Percentiles rank a stretch among this genome's conserved stretches.
phyloP scores from a whole-genome alignment of 2,888 invertebrate species.

The Tetranychus piercei region DNA sequence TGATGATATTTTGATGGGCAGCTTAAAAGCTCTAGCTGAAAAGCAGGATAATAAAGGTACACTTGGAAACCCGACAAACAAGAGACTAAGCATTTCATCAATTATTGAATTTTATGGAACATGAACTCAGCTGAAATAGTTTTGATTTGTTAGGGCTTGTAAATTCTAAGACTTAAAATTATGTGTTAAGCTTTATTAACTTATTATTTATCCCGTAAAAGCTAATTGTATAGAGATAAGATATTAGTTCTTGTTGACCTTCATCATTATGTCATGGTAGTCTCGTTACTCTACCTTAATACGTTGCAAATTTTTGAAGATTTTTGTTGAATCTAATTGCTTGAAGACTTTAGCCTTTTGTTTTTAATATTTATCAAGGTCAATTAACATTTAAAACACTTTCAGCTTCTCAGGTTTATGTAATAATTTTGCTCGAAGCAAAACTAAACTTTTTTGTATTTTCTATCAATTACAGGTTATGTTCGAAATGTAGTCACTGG shows the following conservation, averaged over 20 bases:
- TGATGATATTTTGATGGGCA: conserved; percentile 89
- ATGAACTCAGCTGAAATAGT: too few species aligned
- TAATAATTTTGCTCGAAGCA: background rate
- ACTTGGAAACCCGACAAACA: too few species aligned
- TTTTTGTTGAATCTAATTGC: background rate
- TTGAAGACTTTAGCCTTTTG: too few species aligned
- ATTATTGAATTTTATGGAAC: too few species aligned
- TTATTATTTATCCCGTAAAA: background rate
- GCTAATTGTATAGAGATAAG: background rate
- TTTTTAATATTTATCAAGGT: too few species aligned
- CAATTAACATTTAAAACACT: background rate
- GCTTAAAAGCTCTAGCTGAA: conserved; percentile 82
- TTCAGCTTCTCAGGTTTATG: background rate
- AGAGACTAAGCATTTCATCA: background rate
- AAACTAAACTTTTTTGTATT: background rate
- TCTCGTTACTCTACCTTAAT: background rate
- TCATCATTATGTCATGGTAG: background rate
- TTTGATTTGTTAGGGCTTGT: too few species aligned
- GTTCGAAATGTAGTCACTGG: conserved; percentile 86
- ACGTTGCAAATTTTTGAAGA: background rate
- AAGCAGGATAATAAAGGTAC: conserved; percentile 83
- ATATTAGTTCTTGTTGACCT: background rate
- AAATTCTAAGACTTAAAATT: too few species aligned
- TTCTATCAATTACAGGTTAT: conserved; percentile 31
- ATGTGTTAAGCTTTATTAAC: too few species aligned